These are phyloP conservation scores for Alectoris magna DNA, from an alignment of 2,797 vertebrate species.

Conservation along the genomic window DNA sequence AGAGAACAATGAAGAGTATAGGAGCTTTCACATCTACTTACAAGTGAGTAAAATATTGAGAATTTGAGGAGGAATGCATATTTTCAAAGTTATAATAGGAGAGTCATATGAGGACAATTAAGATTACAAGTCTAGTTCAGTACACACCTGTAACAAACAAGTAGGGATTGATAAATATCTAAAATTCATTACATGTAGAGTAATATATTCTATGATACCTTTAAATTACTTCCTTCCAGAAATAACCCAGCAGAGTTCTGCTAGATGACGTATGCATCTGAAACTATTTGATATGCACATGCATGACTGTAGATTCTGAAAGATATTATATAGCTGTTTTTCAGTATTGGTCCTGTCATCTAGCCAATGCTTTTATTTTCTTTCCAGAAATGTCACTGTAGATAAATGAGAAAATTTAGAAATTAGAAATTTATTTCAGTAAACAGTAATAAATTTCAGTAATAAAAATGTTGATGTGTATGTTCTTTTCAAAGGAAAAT, in stretches of 20 bases:
- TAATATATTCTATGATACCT: neutral
- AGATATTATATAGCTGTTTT: accelerated
- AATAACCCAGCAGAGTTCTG: neutral
- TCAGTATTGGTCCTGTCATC: neutral
- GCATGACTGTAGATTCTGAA: neutral
- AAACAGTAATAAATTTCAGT: neutral
- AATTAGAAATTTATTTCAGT: neutral
- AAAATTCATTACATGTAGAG: neutral
- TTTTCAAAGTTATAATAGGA: neutral
- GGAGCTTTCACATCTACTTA: neutral
- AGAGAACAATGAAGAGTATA: neutral
- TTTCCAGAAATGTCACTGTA: neutral
- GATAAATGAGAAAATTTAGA: no score
- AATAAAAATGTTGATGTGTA: neutral
- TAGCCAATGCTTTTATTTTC: neutral
- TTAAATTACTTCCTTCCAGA: neutral
- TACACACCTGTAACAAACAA: neutral
- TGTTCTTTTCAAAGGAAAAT: constrained; percentile 67
- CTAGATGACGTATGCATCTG: neutral
- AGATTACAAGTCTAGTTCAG: neutral
- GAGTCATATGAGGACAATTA: neutral
- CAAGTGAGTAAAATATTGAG: neutral
- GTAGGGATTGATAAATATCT: neutral
- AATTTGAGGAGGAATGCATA: neutral
- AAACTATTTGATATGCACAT: accelerated